Conservation (phyloP, 2,888 invertebrate species). For the Eupeodes latifasciatus region DNA sequence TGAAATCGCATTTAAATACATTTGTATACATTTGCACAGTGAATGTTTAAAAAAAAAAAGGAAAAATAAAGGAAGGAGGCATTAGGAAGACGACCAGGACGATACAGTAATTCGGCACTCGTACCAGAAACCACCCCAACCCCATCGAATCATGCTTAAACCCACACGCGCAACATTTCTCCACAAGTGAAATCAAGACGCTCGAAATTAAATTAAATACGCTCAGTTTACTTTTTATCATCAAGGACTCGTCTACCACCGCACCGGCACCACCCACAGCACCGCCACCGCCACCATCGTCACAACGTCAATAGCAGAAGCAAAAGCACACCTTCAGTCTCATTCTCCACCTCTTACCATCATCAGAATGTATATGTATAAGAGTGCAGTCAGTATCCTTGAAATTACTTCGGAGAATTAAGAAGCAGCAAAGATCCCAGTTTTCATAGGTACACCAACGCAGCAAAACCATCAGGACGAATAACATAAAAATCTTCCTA, state of each 20-base stretch:
- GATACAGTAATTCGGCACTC: background rate
- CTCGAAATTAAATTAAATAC: slow-evolving; percentile 82
- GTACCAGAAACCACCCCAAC: background rate
- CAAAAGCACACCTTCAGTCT: slow-evolving; percentile 30
- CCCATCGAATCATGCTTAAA: slow-evolving; percentile 22
- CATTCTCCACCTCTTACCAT: background rate
- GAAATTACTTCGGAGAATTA: slow-evolving; percentile 69
- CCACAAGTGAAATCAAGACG: slow-evolving; percentile 80
- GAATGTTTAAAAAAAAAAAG: background rate
- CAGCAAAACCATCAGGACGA: slow-evolving; percentile 8
- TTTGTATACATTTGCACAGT: slow-evolving; percentile 69
- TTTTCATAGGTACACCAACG: slow-evolving; percentile 45
- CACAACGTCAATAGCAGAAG: slow-evolving; percentile 5
- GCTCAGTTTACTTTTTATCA: slow-evolving; percentile 80
- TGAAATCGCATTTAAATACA: slow-evolving; percentile 76
- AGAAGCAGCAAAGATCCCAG: slow-evolving; percentile 53
- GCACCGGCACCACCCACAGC: background rate
- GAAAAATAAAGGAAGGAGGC: slow-evolving; percentile 3
- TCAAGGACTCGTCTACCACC: slow-evolving; percentile 50
- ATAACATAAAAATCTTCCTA: slow-evolving; percentile 60
- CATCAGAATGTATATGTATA: background rate
- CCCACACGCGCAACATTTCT: slow-evolving; percentile 73
- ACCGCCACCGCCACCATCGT: background rate
- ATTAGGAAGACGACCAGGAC: slow-evolving; percentile 10
- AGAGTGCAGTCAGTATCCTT: slow-evolving; percentile 53